These are phyloP conservation scores for Agrochola lychnidis DNA, from an alignment of 2,888 invertebrate genomes.

Conservation along the genomic window DNA sequence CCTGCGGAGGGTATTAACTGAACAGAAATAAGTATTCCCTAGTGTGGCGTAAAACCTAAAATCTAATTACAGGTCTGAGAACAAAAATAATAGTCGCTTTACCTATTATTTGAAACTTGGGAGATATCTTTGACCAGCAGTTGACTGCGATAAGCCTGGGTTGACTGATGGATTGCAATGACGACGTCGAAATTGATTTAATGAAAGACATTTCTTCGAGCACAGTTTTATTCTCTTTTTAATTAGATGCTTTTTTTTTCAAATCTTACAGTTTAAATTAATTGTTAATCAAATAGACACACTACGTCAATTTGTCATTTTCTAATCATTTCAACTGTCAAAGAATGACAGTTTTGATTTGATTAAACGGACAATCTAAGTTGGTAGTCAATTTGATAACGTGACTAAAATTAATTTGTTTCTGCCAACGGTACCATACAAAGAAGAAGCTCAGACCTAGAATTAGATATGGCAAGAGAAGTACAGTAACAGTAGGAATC, in stretches of 20 bases:
- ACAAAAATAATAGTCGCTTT: constrained; percentile 11
- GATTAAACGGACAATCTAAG: too few relatives aligned
- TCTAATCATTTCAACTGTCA: too few relatives aligned
- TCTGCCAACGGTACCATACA: background rate
- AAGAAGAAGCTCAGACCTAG: background rate
- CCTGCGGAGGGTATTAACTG: background rate
- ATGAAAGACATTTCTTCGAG: background rate
- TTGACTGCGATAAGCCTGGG: constrained; percentile 21
- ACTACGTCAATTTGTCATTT: too few relatives aligned
- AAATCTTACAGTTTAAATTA: too few relatives aligned
- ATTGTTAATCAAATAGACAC: too few relatives aligned
- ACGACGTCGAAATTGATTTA: background rate
- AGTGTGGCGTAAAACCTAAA: too few relatives aligned
- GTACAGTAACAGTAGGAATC: background rate
- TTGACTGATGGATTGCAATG: constrained; percentile 31
- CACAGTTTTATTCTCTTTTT: constrained; percentile 3
- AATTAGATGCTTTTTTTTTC: background rate
- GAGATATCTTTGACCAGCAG: background rate
- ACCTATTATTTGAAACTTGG: background rate
- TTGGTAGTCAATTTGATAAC: too few relatives aligned
- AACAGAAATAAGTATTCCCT: background rate
- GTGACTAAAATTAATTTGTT: background rate
- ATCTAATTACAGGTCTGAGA: background rate
- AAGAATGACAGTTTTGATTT: too few relatives aligned
- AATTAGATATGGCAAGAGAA: background rate